Evolutionary conservation across 2,797 vertebrate species (phyloP).

Genomic region (Neosilurus hyrtlii): DNA sequence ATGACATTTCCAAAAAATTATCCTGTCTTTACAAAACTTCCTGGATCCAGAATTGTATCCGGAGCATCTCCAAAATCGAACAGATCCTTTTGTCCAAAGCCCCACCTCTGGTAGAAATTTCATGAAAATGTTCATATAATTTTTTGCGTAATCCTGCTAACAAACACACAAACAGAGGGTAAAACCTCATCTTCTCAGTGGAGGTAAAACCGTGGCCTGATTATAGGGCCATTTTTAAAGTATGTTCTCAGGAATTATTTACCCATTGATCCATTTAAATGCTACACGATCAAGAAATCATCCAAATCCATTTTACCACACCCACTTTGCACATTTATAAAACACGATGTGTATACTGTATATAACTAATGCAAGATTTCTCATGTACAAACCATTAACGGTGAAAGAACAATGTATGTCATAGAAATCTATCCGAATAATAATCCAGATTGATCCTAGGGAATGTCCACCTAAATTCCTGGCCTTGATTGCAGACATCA

Average conservation of each 20-base stretch:
- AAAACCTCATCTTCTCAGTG: no score
- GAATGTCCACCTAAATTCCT: constrained; percentile 19
- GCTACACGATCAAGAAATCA: background rate
- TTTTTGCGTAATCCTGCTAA: no score
- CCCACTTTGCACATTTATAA: background rate
- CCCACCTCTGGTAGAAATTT: no score
- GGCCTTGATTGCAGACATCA: constrained; percentile 27
- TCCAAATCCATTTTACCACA: background rate
- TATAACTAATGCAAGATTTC: background rate
- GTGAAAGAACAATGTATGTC: background rate
- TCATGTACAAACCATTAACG: background rate
- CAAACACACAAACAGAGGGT: no score
- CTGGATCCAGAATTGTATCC: no score
- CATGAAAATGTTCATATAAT: no score
- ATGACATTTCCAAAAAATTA: no score
- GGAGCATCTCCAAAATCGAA: no score
- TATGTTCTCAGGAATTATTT: background rate
- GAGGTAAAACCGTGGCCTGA: background rate
- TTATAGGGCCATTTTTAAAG: background rate
- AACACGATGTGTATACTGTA: background rate
- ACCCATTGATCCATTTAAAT: background rate
- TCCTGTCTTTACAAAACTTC: no score
- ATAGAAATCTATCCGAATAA: background rate
- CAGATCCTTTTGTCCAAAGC: no score
- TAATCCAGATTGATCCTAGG: background rate